Base-by-base conservation (phyloP, 2,888 invertebrate genomes). In the Tetramorium bicarinatum region DNA sequence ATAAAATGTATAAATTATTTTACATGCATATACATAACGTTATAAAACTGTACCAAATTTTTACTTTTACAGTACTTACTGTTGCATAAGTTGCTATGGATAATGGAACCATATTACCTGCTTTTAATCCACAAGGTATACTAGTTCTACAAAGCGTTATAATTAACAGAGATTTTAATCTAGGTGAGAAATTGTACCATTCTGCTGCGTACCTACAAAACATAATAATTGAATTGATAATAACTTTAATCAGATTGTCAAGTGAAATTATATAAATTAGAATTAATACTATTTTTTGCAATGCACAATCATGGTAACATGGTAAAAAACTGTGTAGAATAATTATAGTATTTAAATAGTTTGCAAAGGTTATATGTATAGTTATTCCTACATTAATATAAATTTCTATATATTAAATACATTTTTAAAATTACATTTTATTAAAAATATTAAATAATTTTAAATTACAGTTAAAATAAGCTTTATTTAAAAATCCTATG, bases 41-140 rank as follows among this genome's bases (percentile, higher is more conserved):
- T 41, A 44, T 25, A 44, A n/a, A 44, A 8, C n/a, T 64, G 8
- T 25, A 66, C 9, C 52, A 52, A 29, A 1, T 29, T 34, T 52
- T 3, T n/a, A 62, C 0, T 13, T n/a, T 62, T 6, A 6, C 2
- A 0, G 7, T n/a, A 71, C 69, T 52, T 71, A 71, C 69, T 9
- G n/a, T 15, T 0, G 49, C 38, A 38, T 52, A 76, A 7, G 76
- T 76, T 11, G 52, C 7, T 18, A 64, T 64, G 1, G 76, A 64
- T 64, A 76, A 25, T 7, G 49, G 76, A 52, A 76, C 0, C 21
- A 64, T n/a, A 7, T 64, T 76, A 52, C 76, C 76, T 64, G 64
- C 76, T 9, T 62, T 52, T 18, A 76, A 76, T 21, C 25, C 25
- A 7, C 76, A 52, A 0, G 64, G 38, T 38, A 41, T 3, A 52